Base-by-base conservation (phyloP, 2,888 invertebrate species). In the Clistopyga incitator region DNA sequence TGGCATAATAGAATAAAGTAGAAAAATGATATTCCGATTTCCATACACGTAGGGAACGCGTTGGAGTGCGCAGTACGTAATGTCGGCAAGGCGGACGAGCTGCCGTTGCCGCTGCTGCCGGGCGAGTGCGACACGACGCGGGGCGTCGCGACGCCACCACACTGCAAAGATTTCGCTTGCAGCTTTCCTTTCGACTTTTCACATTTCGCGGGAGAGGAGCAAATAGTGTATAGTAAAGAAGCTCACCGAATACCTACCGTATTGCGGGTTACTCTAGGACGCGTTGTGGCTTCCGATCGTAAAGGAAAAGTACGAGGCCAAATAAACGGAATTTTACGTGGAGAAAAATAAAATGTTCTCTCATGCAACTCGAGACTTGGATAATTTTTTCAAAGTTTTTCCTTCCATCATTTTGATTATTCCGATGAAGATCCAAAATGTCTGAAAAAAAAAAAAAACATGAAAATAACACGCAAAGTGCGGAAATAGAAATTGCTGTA, bases 1-100 rank as follows among this genome's bases (percentile, higher is more conserved):
- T 67, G 72, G 71, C 70, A 71, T 77, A 84, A 86, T 84, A 78
- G 85, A 86, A 84, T 86, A 84, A 85, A 86, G 80, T 78, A 77
- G 25, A 45, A 45, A 59, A 78, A 83, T 82, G 67, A 71, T 72
- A 82, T 78, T 81, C 56, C 71, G 81, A 81, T 81, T 81, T 81
- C 81, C 77, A 81, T 81, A 81, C 81, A 81, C 81, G 72, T 80
- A 68, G 65, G 64, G 59, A 79, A 79, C 76, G 81, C 52, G 81
- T 65, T 79, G 56, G 13, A 15, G 25, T 15, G 25, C 78, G 59
- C 67, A 71, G 54, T 75, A 50, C 78, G 78, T 79, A 81, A 77
- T 71, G 65, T 75, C 42, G 65, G 70, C 67, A 65, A 82, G 52
- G 70, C 68, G 70, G 76, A 80, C 74, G 47, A 80, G 68, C 54